Base-by-base conservation (phyloP, 2,113 vertebrate genomes). In the Ancistrus triradiatus region DNA sequence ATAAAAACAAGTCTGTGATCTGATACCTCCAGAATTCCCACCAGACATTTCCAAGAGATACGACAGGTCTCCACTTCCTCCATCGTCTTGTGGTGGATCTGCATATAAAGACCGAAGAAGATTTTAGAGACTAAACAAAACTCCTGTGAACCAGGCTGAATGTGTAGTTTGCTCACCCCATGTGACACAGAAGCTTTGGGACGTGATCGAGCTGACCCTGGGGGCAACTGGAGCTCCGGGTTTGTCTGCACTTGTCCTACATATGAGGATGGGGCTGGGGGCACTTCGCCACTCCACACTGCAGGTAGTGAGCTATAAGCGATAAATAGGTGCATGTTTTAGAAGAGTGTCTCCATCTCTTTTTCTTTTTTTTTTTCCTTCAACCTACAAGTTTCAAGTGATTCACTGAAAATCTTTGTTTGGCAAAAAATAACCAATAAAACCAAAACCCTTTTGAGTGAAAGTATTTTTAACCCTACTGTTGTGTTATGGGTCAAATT, bases 71-170 rank as follows among this genome's bases (percentile, higher is more conserved):
- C 93, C 92, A 1, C 94, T 95, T 69, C 96, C 96, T 3, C 96
- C 96, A 6, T 91, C 92, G 79, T 98, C 96, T 73, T 91, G 87
- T 1, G 96, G 96, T 70, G 93, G 91, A 78, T 97, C 96, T 99
- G 79, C 14, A 42, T 58, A 6, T 24, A 63, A 22, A 2, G 10
- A 51, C 14, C 8, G 21, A 9, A 4, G 6, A 52, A 6, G 22
- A 11, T 50, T 10, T 43, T 6, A 49, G 18, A 59, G 7, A 14
- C 1, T 14, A 7, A 11, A 25, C 7, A 57, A 3, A 28, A 19
- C 6, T 44, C 24, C 7, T n/a, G 9, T n/a, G 14, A 5, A 5
- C 6, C n/a, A 21, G 19, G 13, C 24, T 17, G 25, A 13, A 13
- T n/a, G 10, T 22, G 2, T 18, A 15, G 3, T 6, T 1, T 10